A percentile compares a stretch with the other conserved stretches of the same genome.
phyloP scores from a whole-genome alignment of 2,797 vertebrate species.

The Petrocephalus sullivani region DNA sequence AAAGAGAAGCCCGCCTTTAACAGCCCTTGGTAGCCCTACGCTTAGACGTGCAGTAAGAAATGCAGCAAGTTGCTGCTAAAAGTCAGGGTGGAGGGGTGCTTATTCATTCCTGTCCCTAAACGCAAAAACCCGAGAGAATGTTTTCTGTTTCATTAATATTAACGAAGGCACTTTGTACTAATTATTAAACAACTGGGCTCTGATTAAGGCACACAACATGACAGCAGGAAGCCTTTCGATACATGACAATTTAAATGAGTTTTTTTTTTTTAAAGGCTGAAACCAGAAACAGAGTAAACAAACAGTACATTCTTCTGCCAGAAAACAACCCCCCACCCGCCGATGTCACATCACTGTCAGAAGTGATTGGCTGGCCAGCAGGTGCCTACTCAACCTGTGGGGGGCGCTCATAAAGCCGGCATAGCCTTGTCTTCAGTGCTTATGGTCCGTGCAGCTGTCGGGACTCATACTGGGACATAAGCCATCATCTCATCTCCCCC shows the following conservation, averaged over 20 bases:
- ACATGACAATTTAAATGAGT: neutral
- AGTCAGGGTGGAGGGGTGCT: neutral
- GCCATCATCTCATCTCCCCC: neutral
- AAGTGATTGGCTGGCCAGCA: neutral
- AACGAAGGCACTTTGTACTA: slow-evolving; percentile 17
- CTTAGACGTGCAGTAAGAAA: neutral
- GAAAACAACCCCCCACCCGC: neutral
- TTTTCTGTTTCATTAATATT: slow-evolving; percentile 24
- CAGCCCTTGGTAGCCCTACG: neutral
- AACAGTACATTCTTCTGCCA: slow-evolving; percentile 5
- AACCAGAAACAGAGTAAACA: slow-evolving; percentile 12
- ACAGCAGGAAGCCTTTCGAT: neutral
- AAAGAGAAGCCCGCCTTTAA: neutral
- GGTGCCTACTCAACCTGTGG: neutral
- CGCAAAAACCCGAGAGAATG: neutral
- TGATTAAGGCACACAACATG: slow-evolving; percentile 17
- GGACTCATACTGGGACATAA: neutral
- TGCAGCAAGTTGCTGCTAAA: neutral
- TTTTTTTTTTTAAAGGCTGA: neutral
- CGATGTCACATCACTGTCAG: neutral
- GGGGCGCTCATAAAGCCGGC: neutral
- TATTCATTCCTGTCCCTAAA: neutral
- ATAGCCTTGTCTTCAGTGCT: neutral
- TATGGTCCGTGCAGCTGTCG: neutral
- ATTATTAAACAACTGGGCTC: slow-evolving; percentile 12